Evolutionary conservation across 2,113 vertebrate species (phyloP).

Genomic region (Lanius ludovicianus): DNA sequence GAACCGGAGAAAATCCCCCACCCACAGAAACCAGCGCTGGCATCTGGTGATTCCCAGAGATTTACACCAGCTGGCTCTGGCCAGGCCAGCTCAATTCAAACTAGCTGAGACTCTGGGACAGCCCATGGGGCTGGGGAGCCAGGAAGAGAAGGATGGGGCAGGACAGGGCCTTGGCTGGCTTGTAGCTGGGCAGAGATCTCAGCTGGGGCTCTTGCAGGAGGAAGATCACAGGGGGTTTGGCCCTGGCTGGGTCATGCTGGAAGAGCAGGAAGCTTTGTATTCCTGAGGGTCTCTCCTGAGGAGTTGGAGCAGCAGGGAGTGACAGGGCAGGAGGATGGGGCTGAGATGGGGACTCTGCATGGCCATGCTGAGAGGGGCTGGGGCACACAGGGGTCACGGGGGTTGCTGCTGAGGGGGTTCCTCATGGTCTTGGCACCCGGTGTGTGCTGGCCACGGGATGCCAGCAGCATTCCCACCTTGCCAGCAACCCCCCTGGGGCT

Average conservation of each 20-base stretch:
- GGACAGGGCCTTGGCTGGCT: neutral
- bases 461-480: neutral
- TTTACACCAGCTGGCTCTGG: neutral
- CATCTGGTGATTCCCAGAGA: neutral
- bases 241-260: neutral
- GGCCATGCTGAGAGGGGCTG: neutral
- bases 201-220: neutral
- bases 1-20: neutral
- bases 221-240: neutral
- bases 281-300: neutral
- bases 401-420: neutral
- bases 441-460: neutral
- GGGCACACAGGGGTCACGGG: accelerated
- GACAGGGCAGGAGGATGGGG: neutral
- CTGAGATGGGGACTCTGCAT: neutral
- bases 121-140: neutral
- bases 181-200: neutral
- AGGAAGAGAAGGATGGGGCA: neutral
- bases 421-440: neutral
- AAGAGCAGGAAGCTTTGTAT: neutral
- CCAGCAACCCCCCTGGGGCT: neutral
- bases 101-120: neutral
- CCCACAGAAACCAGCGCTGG: neutral
- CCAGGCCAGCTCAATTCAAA: neutral
- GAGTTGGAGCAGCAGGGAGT: neutral